Evolutionary conservation across 2,797 vertebrate genomes (phyloP).

Genomic region (Hippocampus kuda): DNA sequence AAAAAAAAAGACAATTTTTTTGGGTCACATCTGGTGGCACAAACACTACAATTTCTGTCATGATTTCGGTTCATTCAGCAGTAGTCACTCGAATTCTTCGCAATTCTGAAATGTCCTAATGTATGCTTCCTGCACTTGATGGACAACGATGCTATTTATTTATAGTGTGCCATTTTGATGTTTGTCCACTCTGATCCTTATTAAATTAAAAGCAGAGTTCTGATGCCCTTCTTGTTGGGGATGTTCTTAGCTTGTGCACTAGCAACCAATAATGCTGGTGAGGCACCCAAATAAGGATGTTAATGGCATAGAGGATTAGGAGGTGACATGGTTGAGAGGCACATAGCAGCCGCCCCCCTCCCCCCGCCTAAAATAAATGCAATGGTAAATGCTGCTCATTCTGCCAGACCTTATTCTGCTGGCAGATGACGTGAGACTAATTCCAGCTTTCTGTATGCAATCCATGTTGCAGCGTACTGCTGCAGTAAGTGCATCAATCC

Average conservation of each 20-base stretch:
- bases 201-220: neutral
- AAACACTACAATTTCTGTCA: too few relatives aligned
- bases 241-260: neutral
- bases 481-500: slow-evolving; percentile 1
- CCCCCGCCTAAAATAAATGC: neutral
- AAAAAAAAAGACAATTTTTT: too few relatives aligned
- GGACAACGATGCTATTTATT: too few relatives aligned
- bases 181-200: neutral
- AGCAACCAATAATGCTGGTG: neutral
- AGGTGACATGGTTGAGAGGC: neutral
- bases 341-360: neutral
- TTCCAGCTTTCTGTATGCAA: slow-evolving; percentile 1
- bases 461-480: neutral
- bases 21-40: too few relatives aligned
- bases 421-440: neutral
- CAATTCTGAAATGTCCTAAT: too few relatives aligned
- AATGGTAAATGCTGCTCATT: neutral
- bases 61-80: too few relatives aligned
- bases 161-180: too few relatives aligned
- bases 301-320: neutral
- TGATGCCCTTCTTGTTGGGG: neutral
- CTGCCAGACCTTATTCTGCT: neutral
- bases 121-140: too few relatives aligned
- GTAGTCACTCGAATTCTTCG: too few relatives aligned
- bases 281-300: neutral